Base-by-base conservation (phyloP, 2,113 vertebrate species). In the Oxyura jamaicensis region DNA sequence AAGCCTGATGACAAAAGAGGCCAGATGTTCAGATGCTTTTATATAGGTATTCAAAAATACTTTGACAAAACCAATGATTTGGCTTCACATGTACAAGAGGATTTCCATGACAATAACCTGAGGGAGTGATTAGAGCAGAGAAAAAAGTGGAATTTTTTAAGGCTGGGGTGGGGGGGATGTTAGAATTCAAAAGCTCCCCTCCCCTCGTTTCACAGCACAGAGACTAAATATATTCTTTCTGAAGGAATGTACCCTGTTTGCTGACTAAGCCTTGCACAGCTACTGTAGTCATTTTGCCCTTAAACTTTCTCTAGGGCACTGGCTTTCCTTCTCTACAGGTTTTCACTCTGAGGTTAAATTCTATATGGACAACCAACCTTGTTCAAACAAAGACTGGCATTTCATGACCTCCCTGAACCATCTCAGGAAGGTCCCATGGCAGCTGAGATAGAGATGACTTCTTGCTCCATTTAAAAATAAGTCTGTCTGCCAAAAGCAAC, bases 91-190 rank as follows among this genome's bases (percentile, higher is more conserved):
- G 16, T 73, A 73, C 3, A 11, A 73, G 50, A 84, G 41, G 33
- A 84, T 96, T 86, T 91, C 95, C 88, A 94, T 96, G 93, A 93
- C 93, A 96, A 94, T 96, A 96, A 96, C 84, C 77, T 92, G 81
- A 93, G 23, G 78, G 83, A 96, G 78, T 93, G 84, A 96, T 83
- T 86, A 96, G 41, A 94, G 41, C 62, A 69, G 35, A 86, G 16
- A 65, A 46, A 88, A 92, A 95, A 81, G 86, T 92, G 66, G 74
- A 94, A 74, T 74, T 87, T 94, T 94, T 73, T 65, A 66, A 88
- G 35, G 48, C 4, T 22, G 1, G 7, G 23, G 15, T 53, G 31
- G 6, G 18, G 44, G 19, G 44, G 44, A 10, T 11, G 85, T 48
- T 72, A 39, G 75, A 20, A 60, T 26, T 66, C 20, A 79, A 76